Evolutionary conservation across 2,797 vertebrate species (phyloP).

Genomic region (Halcyon smyrnensis): DNA sequence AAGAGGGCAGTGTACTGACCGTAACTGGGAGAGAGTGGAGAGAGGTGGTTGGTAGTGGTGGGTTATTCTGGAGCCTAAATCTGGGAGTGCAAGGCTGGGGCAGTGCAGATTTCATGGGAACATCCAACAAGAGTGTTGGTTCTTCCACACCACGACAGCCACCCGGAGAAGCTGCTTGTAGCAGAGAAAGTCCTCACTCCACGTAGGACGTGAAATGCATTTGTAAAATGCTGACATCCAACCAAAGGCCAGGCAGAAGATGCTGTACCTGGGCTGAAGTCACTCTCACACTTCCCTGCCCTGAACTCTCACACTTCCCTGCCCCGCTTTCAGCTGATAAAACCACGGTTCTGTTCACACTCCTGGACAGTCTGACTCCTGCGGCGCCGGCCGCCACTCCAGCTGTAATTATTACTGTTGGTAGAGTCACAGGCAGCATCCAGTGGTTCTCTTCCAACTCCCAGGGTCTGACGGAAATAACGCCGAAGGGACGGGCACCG

Average conservation of each 20-base stretch:
- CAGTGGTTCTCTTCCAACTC: background rate
- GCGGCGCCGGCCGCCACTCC: fast-evolving
- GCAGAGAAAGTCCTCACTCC: background rate
- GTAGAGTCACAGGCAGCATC: background rate
- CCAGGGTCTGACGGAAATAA: background rate
- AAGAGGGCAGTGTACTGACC: background rate
- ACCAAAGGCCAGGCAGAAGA: background rate
- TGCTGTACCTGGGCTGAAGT: background rate
- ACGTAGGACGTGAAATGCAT: fast-evolving
- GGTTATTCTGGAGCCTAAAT: background rate
- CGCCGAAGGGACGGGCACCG: fast-evolving
- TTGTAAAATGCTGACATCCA: background rate
- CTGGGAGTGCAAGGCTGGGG: background rate
- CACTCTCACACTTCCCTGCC: background rate
- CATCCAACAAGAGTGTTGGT: fast-evolving
- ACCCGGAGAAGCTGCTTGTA: fast-evolving
- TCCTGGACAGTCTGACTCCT: background rate
- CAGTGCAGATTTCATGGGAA: background rate
- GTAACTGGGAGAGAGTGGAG: background rate
- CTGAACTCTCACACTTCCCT: no score
- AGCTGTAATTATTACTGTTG: no score
- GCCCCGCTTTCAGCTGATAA: background rate
- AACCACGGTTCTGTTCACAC: fast-evolving
- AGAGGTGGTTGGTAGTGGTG: background rate
- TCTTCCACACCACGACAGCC: fast-evolving